Conservation (phyloP, 37 sponge, comb jelly and placozoan genomes). For the Crambe crambe region DNA sequence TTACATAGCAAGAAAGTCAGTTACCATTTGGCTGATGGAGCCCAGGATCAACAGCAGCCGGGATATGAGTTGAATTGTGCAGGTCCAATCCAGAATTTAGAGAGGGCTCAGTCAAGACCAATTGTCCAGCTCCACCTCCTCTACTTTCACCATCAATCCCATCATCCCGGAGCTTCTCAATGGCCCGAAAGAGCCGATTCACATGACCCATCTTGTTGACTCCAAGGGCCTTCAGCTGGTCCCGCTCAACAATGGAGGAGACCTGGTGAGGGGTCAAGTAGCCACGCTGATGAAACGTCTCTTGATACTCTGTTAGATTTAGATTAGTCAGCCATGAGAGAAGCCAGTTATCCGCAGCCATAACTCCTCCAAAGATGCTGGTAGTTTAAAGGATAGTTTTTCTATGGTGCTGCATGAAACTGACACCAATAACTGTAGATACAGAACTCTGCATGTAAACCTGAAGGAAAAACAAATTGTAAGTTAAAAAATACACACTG, state of each 20-base stretch:
- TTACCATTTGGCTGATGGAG: too few species aligned
- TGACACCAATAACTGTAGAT: too few species aligned
- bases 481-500: too few species aligned
- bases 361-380: not conserved
- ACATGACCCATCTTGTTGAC: slow-evolving; percentile 64
- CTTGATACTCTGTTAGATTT: slow-evolving; percentile 56
- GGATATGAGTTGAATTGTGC: too few species aligned
- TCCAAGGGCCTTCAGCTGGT: slow-evolving; percentile 54
- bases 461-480: too few species aligned
- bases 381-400: too few species aligned
- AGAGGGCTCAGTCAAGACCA: too few species aligned
- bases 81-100: too few species aligned
- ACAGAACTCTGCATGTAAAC: too few species aligned
- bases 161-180: slow-evolving; percentile 24
- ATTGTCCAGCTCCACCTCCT: slow-evolving; percentile 16
- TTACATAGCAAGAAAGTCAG: too few species aligned
- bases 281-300: slow-evolving; percentile 27
- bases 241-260: slow-evolving; percentile 12
- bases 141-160: not conserved
- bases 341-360: slow-evolving; percentile 23
- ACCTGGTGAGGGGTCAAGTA: slow-evolving; percentile 16
- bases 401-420: too few species aligned
- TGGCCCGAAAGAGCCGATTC: slow-evolving; percentile 50
- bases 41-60: too few species aligned
- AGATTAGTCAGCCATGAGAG: slow-evolving; percentile 57